phyloP scores from a whole-genome alignment of 1,140 invertebrate genomes.

The Pachyrhynchus sulphureomaculatus region DNA sequence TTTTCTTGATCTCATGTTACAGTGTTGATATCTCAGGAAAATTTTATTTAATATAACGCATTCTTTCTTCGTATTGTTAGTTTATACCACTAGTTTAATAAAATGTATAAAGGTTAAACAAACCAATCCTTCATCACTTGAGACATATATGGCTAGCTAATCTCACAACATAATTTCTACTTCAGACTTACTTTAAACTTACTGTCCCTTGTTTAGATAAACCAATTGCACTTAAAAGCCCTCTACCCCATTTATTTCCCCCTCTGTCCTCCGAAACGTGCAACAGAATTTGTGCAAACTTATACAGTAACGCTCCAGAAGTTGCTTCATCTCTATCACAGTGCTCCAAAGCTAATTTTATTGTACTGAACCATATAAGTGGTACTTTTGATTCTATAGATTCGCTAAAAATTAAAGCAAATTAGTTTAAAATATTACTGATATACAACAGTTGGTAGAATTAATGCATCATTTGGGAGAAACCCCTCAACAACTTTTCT shows the following conservation, averaged over 20 bases:
- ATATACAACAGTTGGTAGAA: no score
- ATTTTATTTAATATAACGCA: no score
- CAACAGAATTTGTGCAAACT: slow-evolving; percentile 43
- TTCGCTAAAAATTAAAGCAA: slow-evolving; percentile 32
- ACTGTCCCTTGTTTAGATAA: slow-evolving; percentile 39
- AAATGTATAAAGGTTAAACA: no score
- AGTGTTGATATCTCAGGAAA: no score
- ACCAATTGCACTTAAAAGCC: slow-evolving; percentile 47
- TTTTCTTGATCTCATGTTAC: no score
- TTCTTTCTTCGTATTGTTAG: no score
- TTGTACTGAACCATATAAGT: slow-evolving; percentile 44
- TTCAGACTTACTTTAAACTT: slow-evolving; percentile 41
- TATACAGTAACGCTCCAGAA: slow-evolving; percentile 39
- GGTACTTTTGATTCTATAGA: slow-evolving; percentile 45
- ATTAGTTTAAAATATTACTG: slow-evolving; percentile 1
- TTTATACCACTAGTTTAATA: no score
- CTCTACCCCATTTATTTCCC: slow-evolving; percentile 41
- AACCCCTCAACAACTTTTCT: no score
- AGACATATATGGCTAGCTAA: no score
- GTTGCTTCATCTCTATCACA: slow-evolving; percentile 40
- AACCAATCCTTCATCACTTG: no score
- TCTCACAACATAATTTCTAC: no score
- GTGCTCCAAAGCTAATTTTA: slow-evolving; percentile 39
- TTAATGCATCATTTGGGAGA: no score
- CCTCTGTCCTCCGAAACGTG: slow-evolving; percentile 43